Conservation (phyloP, 2,888 invertebrate genomes). For the Drosophila maculinotata region DNA sequence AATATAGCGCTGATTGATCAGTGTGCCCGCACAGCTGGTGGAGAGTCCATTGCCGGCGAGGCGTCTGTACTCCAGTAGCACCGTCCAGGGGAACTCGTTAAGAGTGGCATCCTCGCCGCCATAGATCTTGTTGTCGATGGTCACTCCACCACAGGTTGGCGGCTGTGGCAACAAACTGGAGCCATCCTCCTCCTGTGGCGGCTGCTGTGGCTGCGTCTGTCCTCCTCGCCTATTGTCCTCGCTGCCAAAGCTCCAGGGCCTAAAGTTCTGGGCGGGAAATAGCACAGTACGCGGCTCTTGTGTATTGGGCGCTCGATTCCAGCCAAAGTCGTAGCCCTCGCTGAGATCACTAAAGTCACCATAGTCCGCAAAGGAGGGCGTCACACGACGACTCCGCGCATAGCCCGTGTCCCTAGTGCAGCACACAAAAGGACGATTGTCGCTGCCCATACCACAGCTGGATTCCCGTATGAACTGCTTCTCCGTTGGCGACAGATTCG, state of each 20-base stretch:
- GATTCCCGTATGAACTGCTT: slow-evolving; percentile 78
- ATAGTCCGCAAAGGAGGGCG: slow-evolving; percentile 44
- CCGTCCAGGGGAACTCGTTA: slow-evolving; percentile 90
- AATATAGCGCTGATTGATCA: slow-evolving; percentile 86
- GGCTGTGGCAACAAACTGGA: slow-evolving; percentile 69
- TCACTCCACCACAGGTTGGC: slow-evolving; percentile 82
- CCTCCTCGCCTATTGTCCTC: slow-evolving; percentile 4
- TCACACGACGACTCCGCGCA: slow-evolving; percentile 38
- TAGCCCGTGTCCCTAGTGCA: slow-evolving; percentile 82
- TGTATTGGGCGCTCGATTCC: slow-evolving; percentile 36
- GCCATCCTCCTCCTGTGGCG: slow-evolving; percentile 30
- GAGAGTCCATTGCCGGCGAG: slow-evolving; percentile 73
- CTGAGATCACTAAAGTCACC: slow-evolving; percentile 18
- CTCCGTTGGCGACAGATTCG: slow-evolving; percentile 62
- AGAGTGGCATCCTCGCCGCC: slow-evolving; percentile 87
- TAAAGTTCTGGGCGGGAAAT: slow-evolving; percentile 34
- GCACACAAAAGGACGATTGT: slow-evolving; percentile 80
- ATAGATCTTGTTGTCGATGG: slow-evolving; percentile 86
- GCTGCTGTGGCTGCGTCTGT: not conserved
- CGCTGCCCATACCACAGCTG: slow-evolving; percentile 71
- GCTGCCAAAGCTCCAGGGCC: slow-evolving; percentile 54
- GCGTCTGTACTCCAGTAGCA: slow-evolving; percentile 87
- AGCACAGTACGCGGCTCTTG: slow-evolving; percentile 11
- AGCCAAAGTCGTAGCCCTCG: slow-evolving; percentile 41
- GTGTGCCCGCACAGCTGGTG: slow-evolving; percentile 83